A percentile compares a stretch with the other conserved stretches of the same genome.
Conservation (phyloP, 1,140 invertebrate species). For the Nomia melanderi region DNA sequence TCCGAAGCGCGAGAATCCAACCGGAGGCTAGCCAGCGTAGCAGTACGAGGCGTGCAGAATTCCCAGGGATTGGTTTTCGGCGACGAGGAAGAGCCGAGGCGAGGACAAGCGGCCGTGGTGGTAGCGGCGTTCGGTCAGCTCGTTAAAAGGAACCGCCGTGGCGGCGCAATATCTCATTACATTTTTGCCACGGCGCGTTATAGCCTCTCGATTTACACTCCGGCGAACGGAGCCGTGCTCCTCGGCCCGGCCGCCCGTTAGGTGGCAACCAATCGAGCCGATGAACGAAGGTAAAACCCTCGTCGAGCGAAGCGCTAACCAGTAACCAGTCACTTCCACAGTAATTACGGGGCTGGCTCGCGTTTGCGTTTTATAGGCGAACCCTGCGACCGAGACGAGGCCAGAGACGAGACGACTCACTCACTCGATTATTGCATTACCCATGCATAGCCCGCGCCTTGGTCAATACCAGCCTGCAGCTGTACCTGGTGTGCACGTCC, state of each 20-base stretch:
- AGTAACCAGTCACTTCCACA: constrained; percentile 70
- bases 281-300: constrained; percentile 60
- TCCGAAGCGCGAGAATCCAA: no score
- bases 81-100: constrained; percentile 5
- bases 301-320: constrained; percentile 54
- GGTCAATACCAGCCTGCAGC: constrained; percentile 37
- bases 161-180: constrained; percentile 69
- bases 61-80: constrained; percentile 45
- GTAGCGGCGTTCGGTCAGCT: constrained; percentile 33
- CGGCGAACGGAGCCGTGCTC: constrained; percentile 2
- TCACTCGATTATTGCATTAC: constrained; percentile 75
- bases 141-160: constrained; percentile 63
- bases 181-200: constrained; percentile 68
- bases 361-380: constrained; percentile 74
- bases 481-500: not conserved
- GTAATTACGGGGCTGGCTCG: constrained; percentile 72
- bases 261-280: constrained; percentile 71
- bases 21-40: no score
- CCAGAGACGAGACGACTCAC: constrained; percentile 71
- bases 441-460: constrained; percentile 66
- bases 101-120: constrained; percentile 9
- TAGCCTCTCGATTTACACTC: constrained; percentile 72
- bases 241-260: constrained; percentile 53
- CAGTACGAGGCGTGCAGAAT: constrained; percentile 42
- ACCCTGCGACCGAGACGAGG: constrained; percentile 62